A percentile compares a stretch with the other conserved stretches of the same genome.
Evolutionary conservation across 2,113 vertebrate species (phyloP).

Genomic region (Pseudorectes ferrugineus): DNA sequence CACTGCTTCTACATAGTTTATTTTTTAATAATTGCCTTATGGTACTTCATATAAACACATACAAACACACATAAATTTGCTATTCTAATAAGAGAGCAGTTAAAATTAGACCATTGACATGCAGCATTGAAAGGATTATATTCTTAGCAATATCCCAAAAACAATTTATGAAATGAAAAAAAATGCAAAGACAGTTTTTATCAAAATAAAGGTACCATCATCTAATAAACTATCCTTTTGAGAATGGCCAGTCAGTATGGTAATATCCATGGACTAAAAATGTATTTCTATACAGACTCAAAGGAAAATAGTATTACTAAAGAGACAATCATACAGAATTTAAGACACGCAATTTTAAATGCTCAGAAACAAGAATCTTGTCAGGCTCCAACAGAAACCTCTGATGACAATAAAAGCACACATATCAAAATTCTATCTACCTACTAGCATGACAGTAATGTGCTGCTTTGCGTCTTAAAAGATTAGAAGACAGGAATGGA

Average conservation of each 20-base stretch:
- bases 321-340: neutral
- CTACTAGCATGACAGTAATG: neutral
- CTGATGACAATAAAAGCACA: constrained; percentile 21
- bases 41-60: neutral
- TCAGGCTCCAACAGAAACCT: constrained; percentile 28
- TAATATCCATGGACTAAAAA: constrained; percentile 26
- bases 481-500: neutral
- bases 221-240: constrained; percentile 43
- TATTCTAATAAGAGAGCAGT: neutral
- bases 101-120: constrained; percentile 47
- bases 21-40: neutral
- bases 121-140: constrained; percentile 51
- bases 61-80: neutral
- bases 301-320: constrained; percentile 14
- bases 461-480: neutral
- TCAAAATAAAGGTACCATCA: constrained; percentile 60
- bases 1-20: neutral
- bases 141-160: constrained; percentile 47
- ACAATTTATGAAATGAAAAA: constrained; percentile 61
- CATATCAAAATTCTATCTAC: constrained; percentile 57
- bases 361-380: constrained; percentile 50
- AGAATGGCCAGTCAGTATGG: neutral
- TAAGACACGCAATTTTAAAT: constrained; percentile 25
- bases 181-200: constrained; percentile 49
- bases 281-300: neutral